These are phyloP conservation scores for Tapera naevia DNA, from an alignment of 2,797 vertebrate genomes.

Conservation along the genomic window DNA sequence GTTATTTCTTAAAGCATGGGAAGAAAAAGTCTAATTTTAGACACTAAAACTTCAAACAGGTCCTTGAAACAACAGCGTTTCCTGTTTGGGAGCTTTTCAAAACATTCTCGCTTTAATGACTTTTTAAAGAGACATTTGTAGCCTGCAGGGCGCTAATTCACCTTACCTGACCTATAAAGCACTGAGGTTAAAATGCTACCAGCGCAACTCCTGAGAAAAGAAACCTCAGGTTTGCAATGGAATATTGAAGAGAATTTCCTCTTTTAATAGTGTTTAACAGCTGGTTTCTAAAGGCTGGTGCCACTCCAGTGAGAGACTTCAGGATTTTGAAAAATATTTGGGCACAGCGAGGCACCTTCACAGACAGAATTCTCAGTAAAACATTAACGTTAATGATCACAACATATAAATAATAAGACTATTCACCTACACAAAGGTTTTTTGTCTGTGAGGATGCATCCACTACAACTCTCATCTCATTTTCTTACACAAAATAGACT, in stretches of 20 bases:
- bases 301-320: not conserved
- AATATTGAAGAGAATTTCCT: not conserved
- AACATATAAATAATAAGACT: not conserved
- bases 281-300: not conserved
- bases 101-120: constrained; percentile 52
- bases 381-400: not conserved
- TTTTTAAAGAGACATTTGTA: constrained; percentile 22
- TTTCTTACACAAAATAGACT: not conserved
- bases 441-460: not conserved
- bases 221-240: not conserved
- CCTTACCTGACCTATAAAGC: constrained; percentile 33
- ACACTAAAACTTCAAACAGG: constrained; percentile 46
- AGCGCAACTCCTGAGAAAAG: not conserved
- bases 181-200: not conserved
- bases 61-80: constrained; percentile 51
- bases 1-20: not conserved
- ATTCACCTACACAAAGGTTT: not conserved
- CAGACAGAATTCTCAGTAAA: not conserved
- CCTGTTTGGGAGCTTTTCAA: constrained; percentile 64
- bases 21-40: constrained; percentile 41
- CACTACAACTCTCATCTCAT: not conserved
- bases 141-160: not conserved
- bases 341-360: not conserved
- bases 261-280: not conserved
- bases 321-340: not conserved